A percentile compares a stretch with the other conserved stretches of the same genome.
These are phyloP conservation scores for Amyelois transitella DNA, from an alignment of 1,140 invertebrate species.

Conservation along the genomic window DNA sequence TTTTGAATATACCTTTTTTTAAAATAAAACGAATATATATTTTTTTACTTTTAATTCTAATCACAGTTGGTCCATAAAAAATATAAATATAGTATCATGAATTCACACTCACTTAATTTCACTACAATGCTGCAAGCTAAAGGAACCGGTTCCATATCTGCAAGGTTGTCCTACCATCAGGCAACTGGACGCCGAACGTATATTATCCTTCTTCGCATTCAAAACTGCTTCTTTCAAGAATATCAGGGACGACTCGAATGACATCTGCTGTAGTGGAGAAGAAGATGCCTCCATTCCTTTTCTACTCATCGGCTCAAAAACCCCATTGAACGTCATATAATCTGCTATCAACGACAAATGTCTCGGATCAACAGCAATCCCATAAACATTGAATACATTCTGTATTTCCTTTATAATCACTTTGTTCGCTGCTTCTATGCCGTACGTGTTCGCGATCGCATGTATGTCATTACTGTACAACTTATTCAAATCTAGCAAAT, in stretches of 20 bases:
- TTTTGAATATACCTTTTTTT: not conserved
- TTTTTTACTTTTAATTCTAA: not conserved
- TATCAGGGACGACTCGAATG: slow-evolving; percentile 93
- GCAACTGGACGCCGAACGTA: slow-evolving; percentile 91
- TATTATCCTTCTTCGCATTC: slow-evolving; percentile 80
- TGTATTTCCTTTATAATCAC: slow-evolving; percentile 93
- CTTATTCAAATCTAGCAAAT: slow-evolving; percentile 88
- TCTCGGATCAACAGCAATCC: slow-evolving; percentile 94
- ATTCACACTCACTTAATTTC: slow-evolving; percentile 15
- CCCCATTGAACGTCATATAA: slow-evolving; percentile 98
- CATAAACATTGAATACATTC: slow-evolving; percentile 96
- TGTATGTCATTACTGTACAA: slow-evolving; percentile 97
- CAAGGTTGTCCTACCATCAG: slow-evolving; percentile 91
- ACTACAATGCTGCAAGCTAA: slow-evolving; percentile 63
- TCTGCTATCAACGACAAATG: slow-evolving; percentile 96
- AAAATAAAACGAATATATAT: not conserved
- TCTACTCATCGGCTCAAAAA: slow-evolving; percentile 91
- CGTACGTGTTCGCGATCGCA: slow-evolving; percentile 90
- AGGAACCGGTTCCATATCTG: slow-evolving; percentile 89
- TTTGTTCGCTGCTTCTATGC: slow-evolving; percentile 95
- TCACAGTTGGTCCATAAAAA: not conserved
- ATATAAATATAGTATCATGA: not conserved
- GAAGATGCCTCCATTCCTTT: slow-evolving; percentile 90
- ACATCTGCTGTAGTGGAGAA: slow-evolving; percentile 98
- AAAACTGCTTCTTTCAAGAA: slow-evolving; percentile 91